Conservation (phyloP, 1,140 invertebrate genomes). For the Palaemon carinicauda region DNA sequence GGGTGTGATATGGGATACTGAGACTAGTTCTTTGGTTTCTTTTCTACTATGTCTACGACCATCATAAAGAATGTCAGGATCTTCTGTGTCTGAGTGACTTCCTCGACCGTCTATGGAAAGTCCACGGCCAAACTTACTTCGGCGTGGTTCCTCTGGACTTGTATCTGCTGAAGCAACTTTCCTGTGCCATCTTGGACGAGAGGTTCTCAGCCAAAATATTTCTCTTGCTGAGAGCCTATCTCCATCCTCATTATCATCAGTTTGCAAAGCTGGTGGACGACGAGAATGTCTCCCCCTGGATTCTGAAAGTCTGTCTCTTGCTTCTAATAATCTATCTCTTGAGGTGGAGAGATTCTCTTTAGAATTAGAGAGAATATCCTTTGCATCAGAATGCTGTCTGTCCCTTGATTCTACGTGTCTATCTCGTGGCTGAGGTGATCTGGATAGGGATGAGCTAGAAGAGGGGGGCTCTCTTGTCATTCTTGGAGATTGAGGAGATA, state of each 20-base stretch:
- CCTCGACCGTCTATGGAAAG: slow-evolving; percentile 49
- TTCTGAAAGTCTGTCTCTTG: slow-evolving; percentile 6
- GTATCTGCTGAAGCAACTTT: slow-evolving; percentile 59
- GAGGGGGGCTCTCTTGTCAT: slow-evolving; percentile 9
- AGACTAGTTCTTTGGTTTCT: neutral
- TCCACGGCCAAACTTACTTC: slow-evolving; percentile 52
- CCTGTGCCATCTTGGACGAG: slow-evolving; percentile 53
- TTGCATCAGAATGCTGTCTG: neutral
- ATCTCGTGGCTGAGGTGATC: slow-evolving; percentile 19
- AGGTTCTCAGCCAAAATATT: slow-evolving; percentile 55
- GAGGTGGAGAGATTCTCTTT: neutral
- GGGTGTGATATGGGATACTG: slow-evolving; percentile 12
- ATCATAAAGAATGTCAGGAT: slow-evolving; percentile 49
- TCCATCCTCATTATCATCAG: slow-evolving; percentile 4
- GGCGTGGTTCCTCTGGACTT: slow-evolving; percentile 54
- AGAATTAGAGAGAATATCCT: slow-evolving; percentile 11
- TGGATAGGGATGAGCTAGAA: neutral
- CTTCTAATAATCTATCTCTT: slow-evolving; percentile 5
- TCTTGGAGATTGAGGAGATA: slow-evolving; percentile 29
- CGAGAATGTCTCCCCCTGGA: neutral
- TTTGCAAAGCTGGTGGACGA: neutral
- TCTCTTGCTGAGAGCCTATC: slow-evolving; percentile 42
- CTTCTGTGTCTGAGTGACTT: slow-evolving; percentile 54
- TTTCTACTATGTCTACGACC: neutral
- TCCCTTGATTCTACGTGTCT: neutral